phyloP scores from a whole-genome alignment of 2,797 vertebrate species.

The Bovichtus variegatus region DNA sequence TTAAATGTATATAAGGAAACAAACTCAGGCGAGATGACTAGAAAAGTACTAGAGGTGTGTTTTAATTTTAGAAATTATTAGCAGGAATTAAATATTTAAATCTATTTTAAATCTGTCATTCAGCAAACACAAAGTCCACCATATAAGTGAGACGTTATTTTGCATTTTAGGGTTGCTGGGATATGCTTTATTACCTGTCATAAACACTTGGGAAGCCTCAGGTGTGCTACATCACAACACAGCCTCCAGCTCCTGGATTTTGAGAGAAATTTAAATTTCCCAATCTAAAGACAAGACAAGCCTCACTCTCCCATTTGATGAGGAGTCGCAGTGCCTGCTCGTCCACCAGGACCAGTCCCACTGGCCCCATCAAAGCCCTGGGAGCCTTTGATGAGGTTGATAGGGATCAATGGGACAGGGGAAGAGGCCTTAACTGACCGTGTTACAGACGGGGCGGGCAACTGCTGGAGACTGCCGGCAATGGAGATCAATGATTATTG shows the following conservation, averaged over 20 bases:
- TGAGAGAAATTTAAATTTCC: slow-evolving; percentile 25
- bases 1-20: too few relatives aligned
- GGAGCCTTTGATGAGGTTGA: slow-evolving; percentile 79
- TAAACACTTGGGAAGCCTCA: background rate
- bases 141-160: too few relatives aligned
- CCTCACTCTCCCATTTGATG: slow-evolving; percentile 22
- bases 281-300: background rate
- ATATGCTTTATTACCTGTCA: background rate
- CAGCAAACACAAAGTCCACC: background rate
- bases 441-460: slow-evolving; percentile 79
- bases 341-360: slow-evolving; percentile 70
- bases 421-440: slow-evolving; percentile 77
- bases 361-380: slow-evolving; percentile 73
- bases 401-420: slow-evolving; percentile 81
- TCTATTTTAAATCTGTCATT: too few relatives aligned
- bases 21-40: too few relatives aligned
- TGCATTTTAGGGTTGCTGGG: background rate
- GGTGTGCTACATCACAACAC: background rate
- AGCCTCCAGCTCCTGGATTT: background rate
- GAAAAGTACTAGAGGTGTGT: too few relatives aligned
- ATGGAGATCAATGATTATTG: slow-evolving; percentile 75
- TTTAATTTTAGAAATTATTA: too few relatives aligned
- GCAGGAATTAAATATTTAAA: too few relatives aligned
- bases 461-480: slow-evolving; percentile 66
- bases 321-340: slow-evolving; percentile 62